Evolutionary conservation across 2,797 vertebrate species (phyloP), one percentile per base, ranked within the genome.

Genomic region (Gymnothorax reevesii): DNA sequence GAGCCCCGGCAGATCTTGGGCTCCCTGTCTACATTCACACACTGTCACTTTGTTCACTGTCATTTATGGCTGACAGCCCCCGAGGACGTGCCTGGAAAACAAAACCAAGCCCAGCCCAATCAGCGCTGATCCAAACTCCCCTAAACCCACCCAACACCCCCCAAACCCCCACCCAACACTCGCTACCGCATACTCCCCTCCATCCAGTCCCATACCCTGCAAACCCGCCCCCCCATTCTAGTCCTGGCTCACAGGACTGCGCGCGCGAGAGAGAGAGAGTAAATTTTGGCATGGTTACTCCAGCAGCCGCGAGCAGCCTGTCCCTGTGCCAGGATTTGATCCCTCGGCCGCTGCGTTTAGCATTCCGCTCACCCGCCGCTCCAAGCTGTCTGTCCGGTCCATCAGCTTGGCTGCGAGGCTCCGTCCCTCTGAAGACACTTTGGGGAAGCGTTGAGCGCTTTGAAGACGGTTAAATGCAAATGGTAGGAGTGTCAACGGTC

Each of bases 31-130:
- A 20, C 20, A 89, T 91, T 94, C 93, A 91, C 88, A 92, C 88
- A 91, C 91, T 89, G 87, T 91, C 91, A 90, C 93, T 95, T 92
- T 94, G 89, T 91, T 94, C 90, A 64, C 88, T 86, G 90, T 92
- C 94, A 94, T 92, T 86, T 82, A 86, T 49, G 85, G 66, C 62
- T 42, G 57, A 83, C 80, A 82, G 90, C 92, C 91, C 88, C 33
- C 71, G 90, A 84, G 91, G 92, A 96, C 94, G 95, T 95, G 96
- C 92, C 69, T 90, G 85, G 94, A 95, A 96, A 94, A 95, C 92
- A 94, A 94, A 90, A 88, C 77, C 12, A 57, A 2, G n/a, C 12
- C 62, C 62, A 73, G 86, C 69, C 77, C 86, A 85, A 87, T 85
- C 57, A 73, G 86, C 27, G n/a, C 55, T 15, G 66, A 22, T 22